Evolutionary conservation across 2,113 vertebrate species (phyloP), one percentile per base, ranked within the genome.

Genomic region (Prietella phreatophila): DNA sequence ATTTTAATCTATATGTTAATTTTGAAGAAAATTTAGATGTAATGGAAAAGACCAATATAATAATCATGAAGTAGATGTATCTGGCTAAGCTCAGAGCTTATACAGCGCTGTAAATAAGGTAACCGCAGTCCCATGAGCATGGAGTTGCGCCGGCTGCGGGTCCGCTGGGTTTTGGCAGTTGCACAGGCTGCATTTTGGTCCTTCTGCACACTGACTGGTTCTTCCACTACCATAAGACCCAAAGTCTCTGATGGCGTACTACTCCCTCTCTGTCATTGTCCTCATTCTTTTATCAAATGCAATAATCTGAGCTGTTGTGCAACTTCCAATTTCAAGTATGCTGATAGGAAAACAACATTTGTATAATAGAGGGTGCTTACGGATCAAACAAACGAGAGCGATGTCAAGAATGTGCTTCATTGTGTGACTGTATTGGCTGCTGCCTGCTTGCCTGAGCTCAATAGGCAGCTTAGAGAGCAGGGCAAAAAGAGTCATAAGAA

Each of bases 401-500:
- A 88, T 87, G 93, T 82, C 89, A 94, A 91, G 89, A 90, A 94
- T 91, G 85, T 55, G 91, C 91, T 88, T 5, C 92, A 89, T 76
- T 93, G 93, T 91, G 87, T 81, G 87, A 90, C 91, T 19, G 50
- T 84, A 87, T 89, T 82, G 88, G 93, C 92, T 90, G 83, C 86
- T 89, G 85, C 91, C 91, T 89, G 94, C 93, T 94, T 94, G 63
- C 90, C 94, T 87, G 85, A 94, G 94, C 94, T 95, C 92, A 92
- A 91, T 93, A 92, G 92, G 87, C 90, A 92, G 93, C 93, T 94
- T 95, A 94, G 90, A 92, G 86, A 91, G 94, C 92, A 92, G 95
- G 94, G 95, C 94, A 92, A 95, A 93, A 94, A 96, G 95, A 92
- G 92, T 90, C 92, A 94, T 93, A 39, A 91, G 94, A 92, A 96